Evolutionary conservation across 2,797 vertebrate species (phyloP).

Genomic region (Xenopus petersii): DNA sequence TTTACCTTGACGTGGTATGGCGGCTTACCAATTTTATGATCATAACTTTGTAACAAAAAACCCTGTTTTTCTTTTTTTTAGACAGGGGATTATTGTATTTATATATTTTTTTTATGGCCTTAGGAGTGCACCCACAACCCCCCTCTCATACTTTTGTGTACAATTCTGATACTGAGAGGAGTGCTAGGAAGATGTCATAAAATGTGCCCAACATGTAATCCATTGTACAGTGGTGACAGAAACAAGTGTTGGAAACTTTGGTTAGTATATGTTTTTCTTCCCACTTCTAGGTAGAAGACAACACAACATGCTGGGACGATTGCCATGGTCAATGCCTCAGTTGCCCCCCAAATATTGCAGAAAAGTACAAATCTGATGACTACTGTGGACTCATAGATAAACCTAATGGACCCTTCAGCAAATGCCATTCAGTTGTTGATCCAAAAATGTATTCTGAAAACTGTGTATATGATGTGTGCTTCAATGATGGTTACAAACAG

Average conservation of each 20-base stretch:
- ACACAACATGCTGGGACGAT: conserved; percentile 31
- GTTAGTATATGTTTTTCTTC: not conserved
- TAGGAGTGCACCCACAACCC: too few relatives aligned
- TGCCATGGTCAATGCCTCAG: conserved; percentile 32
- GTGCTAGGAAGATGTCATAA: too few relatives aligned
- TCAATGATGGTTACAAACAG: conserved; percentile 59
- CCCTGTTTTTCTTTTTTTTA: too few relatives aligned
- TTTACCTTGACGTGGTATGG: too few relatives aligned
- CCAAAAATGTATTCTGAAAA: conserved; percentile 66
- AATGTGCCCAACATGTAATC: too few relatives aligned
- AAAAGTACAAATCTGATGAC: not conserved
- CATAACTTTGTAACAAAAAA: too few relatives aligned
- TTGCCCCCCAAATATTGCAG: not conserved
- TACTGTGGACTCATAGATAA: conserved; percentile 46
- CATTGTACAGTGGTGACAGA: too few relatives aligned
- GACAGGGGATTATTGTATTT: too few relatives aligned
- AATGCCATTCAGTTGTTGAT: conserved; percentile 63
- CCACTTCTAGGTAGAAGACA: conserved; percentile 18
- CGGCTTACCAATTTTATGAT: too few relatives aligned
- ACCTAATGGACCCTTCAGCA: conserved; percentile 58
- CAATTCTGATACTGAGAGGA: too few relatives aligned
- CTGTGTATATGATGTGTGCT: conserved; percentile 75
- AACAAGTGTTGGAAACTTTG: not conserved
- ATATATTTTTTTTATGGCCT: too few relatives aligned
- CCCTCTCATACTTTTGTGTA: too few relatives aligned